These are phyloP conservation scores for Benitochromis conjunctus DNA, from an alignment of 2,113 vertebrate species.

Conservation along the genomic window DNA sequence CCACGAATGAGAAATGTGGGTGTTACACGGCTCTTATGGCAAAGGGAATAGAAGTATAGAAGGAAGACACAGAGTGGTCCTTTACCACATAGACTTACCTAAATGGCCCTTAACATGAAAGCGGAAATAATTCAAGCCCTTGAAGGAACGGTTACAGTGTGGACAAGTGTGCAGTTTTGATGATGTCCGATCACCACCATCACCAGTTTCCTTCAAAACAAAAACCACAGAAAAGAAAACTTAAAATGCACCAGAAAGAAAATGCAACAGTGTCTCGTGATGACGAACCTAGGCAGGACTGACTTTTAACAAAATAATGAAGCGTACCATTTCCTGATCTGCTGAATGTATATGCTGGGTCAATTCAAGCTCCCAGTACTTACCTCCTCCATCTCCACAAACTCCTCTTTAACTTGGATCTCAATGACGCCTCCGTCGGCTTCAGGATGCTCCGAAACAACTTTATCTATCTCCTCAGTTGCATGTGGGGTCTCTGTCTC, in stretches of 20 bases:
- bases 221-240: neutral
- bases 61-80: too few relatives aligned
- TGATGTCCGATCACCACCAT: slow-evolving; percentile 31
- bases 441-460: slow-evolving; percentile 46
- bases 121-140: slow-evolving; percentile 80
- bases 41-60: too few relatives aligned
- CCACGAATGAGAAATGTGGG: too few relatives aligned
- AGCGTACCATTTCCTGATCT: neutral
- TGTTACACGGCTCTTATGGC: too few relatives aligned
- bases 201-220: slow-evolving; percentile 53
- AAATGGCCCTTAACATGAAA: slow-evolving; percentile 86
- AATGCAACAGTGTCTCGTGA: neutral
- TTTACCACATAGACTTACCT: slow-evolving; percentile 68
- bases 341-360: neutral
- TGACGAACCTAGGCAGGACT: neutral
- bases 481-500: slow-evolving; percentile 46
- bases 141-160: slow-evolving; percentile 87
- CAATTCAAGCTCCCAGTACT: neutral
- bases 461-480: slow-evolving; percentile 63
- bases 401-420: slow-evolving; percentile 78
- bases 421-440: slow-evolving; percentile 50
- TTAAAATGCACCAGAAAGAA: neutral
- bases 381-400: slow-evolving; percentile 72
- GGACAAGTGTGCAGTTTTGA: slow-evolving; percentile 77
- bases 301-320: neutral